Evolutionary conservation across 2,888 invertebrate genomes (phyloP).

Genomic region (Drosophila stalkeri): DNA sequence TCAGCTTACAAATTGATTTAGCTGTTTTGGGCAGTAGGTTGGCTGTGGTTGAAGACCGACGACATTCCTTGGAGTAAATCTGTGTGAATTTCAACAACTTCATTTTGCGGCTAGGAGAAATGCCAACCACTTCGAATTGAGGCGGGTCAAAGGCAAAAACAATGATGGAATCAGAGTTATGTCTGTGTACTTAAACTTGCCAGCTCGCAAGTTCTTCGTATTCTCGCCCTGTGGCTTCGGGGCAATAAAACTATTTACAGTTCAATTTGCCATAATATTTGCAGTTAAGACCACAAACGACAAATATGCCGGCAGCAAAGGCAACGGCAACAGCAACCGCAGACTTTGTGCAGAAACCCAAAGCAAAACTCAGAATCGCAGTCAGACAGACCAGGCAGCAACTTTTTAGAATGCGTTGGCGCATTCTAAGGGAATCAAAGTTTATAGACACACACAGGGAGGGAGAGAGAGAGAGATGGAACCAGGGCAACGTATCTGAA

Average conservation of each 20-base stretch:
- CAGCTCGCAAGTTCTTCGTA: slow-evolving; percentile 25
- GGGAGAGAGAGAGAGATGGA: slow-evolving; percentile 23
- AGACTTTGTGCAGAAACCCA: slow-evolving; percentile 32
- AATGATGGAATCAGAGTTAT: slow-evolving; percentile 44
- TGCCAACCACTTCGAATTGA: slow-evolving; percentile 23
- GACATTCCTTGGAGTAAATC: slow-evolving; percentile 68
- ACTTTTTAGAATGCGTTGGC: slow-evolving; percentile 69
- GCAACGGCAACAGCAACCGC: slow-evolving; percentile 44
- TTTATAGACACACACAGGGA: slow-evolving; percentile 65
- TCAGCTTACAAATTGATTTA: slow-evolving; percentile 26
- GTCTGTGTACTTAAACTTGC: slow-evolving; percentile 20
- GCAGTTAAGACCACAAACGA: slow-evolving; percentile 74
- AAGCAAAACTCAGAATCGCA: not conserved
- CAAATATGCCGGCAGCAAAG: slow-evolving; percentile 67
- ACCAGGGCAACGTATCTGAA: slow-evolving; percentile 52
- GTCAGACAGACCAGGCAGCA: slow-evolving; percentile 36
- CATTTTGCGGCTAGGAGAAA: slow-evolving; percentile 56
- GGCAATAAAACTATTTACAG: slow-evolving; percentile 80
- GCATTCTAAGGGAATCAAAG: slow-evolving; percentile 72
- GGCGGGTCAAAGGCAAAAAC: slow-evolving; percentile 49
- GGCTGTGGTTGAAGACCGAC: not conserved
- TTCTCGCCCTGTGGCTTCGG: slow-evolving; percentile 60
- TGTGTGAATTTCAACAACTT: slow-evolving; percentile 70
- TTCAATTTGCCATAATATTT: slow-evolving; percentile 80
- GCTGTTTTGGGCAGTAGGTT: not conserved